Percentiles rank a stretch among this genome's conserved stretches.
Evolutionary conservation across 2,113 vertebrate species (phyloP).

Genomic region (Lepidothrix coronata): DNA sequence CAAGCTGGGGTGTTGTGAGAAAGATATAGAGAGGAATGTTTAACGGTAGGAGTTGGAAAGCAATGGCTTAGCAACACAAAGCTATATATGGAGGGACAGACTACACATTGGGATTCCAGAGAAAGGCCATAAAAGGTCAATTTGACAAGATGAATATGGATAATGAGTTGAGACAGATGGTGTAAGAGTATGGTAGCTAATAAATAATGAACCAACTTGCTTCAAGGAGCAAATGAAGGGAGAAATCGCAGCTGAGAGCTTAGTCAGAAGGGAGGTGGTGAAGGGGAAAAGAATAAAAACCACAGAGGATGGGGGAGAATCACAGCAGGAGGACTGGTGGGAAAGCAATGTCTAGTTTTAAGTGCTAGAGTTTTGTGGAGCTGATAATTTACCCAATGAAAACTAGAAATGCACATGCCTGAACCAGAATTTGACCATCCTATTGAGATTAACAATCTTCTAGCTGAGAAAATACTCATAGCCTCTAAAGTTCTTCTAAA

Average conservation of each 20-base stretch:
- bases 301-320: background rate
- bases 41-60: conserved; percentile 23
- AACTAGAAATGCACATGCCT: background rate
- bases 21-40: background rate
- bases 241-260: background rate
- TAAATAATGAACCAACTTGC: conserved; percentile 59
- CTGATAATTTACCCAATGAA: background rate
- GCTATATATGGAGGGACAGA: conserved; percentile 40
- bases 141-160: conserved; percentile 35
- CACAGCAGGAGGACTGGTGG: background rate
- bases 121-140: conserved; percentile 63
- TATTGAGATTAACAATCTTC: background rate
- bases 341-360: background rate
- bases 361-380: background rate
- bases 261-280: conserved; percentile 37
- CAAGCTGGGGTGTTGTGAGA: background rate
- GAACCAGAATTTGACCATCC: background rate
- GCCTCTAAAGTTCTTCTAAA: background rate
- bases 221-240: conserved; percentile 20
- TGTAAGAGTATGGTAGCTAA: conserved; percentile 38
- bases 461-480: background rate
- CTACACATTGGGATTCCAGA: conserved; percentile 20
- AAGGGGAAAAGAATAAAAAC: conserved; percentile 51
- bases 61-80: background rate
- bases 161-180: conserved; percentile 62